Conservation (phyloP, 2,888 invertebrate species). For the Mimachlamys varia region DNA sequence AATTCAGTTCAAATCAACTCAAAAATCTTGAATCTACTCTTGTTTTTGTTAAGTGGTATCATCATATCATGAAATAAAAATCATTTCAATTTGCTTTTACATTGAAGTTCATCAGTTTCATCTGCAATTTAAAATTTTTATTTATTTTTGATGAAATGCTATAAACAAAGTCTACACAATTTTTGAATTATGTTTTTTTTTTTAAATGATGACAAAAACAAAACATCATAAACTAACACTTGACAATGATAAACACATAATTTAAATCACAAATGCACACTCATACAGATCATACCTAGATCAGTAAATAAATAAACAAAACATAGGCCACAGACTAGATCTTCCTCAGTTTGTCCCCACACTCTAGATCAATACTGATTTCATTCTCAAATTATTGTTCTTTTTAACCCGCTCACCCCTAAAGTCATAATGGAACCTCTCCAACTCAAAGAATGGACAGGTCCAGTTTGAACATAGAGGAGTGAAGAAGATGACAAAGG, state of each 20-base stretch:
- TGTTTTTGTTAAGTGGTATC: not conserved
- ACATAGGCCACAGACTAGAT: slow-evolving; percentile 24
- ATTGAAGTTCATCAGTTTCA: not conserved
- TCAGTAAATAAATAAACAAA: slow-evolving; percentile 3
- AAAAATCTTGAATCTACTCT: not conserved
- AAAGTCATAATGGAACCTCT: no score
- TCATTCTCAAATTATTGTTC: not conserved
- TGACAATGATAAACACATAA: not conserved
- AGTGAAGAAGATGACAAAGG: no score
- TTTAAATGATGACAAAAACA: no score
- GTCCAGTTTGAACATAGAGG: no score
- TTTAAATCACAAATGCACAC: not conserved
- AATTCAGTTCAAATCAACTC: not conserved
- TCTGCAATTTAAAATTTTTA: no score
- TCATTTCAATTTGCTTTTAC: not conserved
- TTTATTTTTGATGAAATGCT: no score
- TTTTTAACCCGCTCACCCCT: not conserved
- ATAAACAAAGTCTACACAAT: no score
- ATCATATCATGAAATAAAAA: not conserved
- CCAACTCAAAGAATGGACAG: no score
- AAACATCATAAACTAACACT: not conserved
- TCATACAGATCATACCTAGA: not conserved
- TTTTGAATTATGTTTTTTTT: no score
- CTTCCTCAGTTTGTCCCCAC: not conserved
- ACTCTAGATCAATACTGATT: slow-evolving; percentile 6